Percentiles rank a stretch among this genome's conserved stretches.
Evolutionary conservation across 2,888 invertebrate genomes (phyloP).

Genomic region (Acleris emargana): DNA sequence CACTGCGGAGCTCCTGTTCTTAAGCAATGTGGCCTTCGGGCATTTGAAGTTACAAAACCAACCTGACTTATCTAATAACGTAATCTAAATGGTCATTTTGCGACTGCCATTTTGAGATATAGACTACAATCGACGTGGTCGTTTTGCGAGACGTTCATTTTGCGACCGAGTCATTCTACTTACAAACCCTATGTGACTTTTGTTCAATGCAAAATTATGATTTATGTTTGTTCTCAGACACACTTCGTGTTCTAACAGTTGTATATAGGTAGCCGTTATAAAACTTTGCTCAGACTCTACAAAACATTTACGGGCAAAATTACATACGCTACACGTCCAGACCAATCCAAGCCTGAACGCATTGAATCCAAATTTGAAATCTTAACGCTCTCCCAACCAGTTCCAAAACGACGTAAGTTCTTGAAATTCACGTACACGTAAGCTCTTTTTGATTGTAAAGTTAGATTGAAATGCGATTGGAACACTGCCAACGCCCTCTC

Average conservation of each 20-base stretch:
- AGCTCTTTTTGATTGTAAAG: background rate
- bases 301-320: slow-evolving; percentile 11
- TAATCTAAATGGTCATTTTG: too few relatives aligned
- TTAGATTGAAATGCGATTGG: slow-evolving; percentile 23
- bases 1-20: too few relatives aligned
- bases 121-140: too few relatives aligned
- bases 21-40: too few relatives aligned
- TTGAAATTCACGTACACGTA: background rate
- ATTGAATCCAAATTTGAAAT: slow-evolving; percentile 32
- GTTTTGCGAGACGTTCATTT: too few relatives aligned
- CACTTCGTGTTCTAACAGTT: background rate
- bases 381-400: background rate
- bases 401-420: background rate
- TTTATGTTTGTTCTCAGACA: too few relatives aligned
- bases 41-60: too few relatives aligned
- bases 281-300: background rate
- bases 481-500: slow-evolving; percentile 32
- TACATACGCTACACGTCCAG: slow-evolving; percentile 7
- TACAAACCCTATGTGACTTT: too few relatives aligned
- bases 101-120: too few relatives aligned
- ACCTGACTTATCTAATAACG: too few relatives aligned
- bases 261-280: background rate
- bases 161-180: too few relatives aligned
- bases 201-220: too few relatives aligned
- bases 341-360: slow-evolving; percentile 27